Percentiles rank a stretch among this genome's conserved stretches.
Evolutionary conservation across 2,113 vertebrate species (phyloP).

Genomic region (Pogona vitticeps): DNA sequence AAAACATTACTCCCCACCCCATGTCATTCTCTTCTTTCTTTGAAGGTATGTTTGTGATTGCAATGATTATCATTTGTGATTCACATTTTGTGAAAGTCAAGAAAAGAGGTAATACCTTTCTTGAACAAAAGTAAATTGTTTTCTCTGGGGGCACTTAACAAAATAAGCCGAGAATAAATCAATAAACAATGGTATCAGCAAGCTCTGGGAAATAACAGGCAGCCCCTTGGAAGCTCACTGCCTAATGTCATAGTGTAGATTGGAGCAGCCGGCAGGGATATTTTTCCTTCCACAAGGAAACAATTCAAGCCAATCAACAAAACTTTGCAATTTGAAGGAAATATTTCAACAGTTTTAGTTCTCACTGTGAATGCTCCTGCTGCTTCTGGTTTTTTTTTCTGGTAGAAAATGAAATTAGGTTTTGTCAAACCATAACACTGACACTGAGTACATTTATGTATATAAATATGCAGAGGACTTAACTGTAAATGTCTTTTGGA

Average conservation of each 20-base stretch:
- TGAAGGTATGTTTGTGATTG: neutral
- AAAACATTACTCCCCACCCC: neutral
- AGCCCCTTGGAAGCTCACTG: neutral
- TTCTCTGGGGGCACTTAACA: neutral
- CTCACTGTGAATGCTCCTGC: neutral
- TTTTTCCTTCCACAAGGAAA: neutral
- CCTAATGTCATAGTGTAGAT: neutral
- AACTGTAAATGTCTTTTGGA: neutral
- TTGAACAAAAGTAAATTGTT: neutral
- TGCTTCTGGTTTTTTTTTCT: neutral
- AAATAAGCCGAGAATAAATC: constrained; percentile 17
- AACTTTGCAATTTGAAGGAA: neutral
- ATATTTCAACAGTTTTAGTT: neutral
- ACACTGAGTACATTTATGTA: neutral
- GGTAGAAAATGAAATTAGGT: neutral
- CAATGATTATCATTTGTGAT: neutral
- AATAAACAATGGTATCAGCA: constrained; percentile 22
- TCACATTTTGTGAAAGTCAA: neutral
- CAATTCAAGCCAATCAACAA: neutral
- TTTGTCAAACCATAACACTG: neutral
- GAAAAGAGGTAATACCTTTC: neutral
- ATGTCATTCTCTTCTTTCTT: neutral
- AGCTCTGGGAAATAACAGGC: neutral
- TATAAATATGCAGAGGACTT: neutral
- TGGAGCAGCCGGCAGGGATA: neutral